phyloP scores from a whole-genome alignment of 2,113 vertebrate genomes.

The Murina feae region DNA sequence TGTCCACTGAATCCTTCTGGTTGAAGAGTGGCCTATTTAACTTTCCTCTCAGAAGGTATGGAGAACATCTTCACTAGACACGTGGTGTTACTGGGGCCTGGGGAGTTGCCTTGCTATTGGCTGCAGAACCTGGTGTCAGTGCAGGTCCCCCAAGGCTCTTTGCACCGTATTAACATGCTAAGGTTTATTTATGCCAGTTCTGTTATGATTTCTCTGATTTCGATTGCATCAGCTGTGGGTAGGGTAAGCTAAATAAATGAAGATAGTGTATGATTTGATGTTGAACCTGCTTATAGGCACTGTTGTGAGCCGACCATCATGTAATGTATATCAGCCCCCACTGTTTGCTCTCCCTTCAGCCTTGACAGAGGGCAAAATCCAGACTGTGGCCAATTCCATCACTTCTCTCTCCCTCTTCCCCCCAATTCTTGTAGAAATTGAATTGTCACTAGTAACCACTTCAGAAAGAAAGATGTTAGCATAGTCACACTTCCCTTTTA shows the following conservation, averaged over 20 bases:
- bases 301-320: not conserved
- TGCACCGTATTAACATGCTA: not conserved
- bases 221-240: not conserved
- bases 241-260: not conserved
- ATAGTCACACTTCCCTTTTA: not conserved
- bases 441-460: not conserved
- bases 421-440: not conserved
- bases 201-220: not conserved
- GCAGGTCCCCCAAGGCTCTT: not conserved
- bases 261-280: not conserved
- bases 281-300: not conserved
- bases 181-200: not conserved
- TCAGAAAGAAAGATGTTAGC: not conserved
- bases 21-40: not conserved
- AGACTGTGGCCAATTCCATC: not conserved
- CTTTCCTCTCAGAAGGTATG: not conserved
- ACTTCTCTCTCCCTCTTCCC: not conserved
- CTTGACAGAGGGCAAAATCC: not conserved
- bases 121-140: not conserved
- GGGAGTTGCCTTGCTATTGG: not conserved
- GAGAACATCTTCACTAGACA: not conserved
- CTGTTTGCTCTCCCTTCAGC: not conserved
- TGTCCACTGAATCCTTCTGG: not conserved
- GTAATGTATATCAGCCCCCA: fast-evolving
- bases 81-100: not conserved